Percentiles rank a stretch among this genome's conserved stretches.
Evolutionary conservation across 2,888 invertebrate species (phyloP).

Genomic region (Cantharis nigra): DNA sequence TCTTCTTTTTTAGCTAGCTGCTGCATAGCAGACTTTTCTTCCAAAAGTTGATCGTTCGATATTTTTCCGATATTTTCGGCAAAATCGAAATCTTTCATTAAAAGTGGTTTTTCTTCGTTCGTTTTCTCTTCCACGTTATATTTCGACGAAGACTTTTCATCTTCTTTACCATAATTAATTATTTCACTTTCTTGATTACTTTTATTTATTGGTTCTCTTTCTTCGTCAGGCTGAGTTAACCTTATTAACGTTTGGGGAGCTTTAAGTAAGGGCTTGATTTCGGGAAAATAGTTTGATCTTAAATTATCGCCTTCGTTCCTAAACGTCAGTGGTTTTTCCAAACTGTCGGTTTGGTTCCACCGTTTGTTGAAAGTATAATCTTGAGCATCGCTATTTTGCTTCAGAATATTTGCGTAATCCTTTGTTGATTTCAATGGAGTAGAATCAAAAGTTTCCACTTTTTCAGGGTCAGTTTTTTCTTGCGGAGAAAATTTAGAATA

Average conservation of each 20-base stretch:
- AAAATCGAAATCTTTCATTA: neutral
- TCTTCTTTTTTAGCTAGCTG: neutral
- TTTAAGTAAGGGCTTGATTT: neutral
- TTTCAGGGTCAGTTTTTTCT: conserved; percentile 1
- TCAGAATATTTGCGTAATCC: conserved; percentile 18
- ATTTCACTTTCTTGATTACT: no score
- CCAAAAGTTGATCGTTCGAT: neutral
- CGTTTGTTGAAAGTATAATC: neutral
- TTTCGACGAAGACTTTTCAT: neutral
- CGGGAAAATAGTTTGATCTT: neutral
- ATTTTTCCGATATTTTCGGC: neutral
- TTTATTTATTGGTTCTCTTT: neutral
- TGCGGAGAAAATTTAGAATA: neutral
- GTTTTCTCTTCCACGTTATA: neutral
- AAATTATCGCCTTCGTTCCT: neutral
- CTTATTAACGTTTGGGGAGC: neutral
- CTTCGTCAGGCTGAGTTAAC: neutral
- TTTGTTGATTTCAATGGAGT: conserved; percentile 14
- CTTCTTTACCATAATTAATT: neutral
- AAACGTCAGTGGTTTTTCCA: neutral
- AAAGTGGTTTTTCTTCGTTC: neutral
- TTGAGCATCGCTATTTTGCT: conserved; percentile 8
- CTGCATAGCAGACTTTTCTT: neutral
- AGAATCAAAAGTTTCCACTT: conserved; percentile 4
- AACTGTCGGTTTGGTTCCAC: neutral